A percentile compares a stretch with the other conserved stretches of the same genome.
These are phyloP conservation scores for Chrysopilus asiliformis DNA, from an alignment of 2,888 invertebrate genomes.

Conservation along the genomic window DNA sequence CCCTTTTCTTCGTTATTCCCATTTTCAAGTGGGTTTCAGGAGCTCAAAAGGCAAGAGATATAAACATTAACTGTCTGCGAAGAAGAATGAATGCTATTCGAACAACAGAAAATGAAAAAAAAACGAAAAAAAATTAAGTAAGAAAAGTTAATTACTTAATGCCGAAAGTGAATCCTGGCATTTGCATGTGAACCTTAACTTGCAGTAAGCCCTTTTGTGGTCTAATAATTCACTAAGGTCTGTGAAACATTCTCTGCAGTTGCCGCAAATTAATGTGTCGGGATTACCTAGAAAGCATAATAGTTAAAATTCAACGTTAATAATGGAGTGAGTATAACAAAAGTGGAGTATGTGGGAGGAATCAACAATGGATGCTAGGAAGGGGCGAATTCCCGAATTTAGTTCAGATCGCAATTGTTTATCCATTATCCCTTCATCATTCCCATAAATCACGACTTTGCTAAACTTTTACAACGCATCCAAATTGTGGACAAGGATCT, in stretches of 20 bases:
- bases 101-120: constrained; percentile 3
- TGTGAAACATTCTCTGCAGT: constrained; percentile 60
- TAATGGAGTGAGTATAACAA: not conserved
- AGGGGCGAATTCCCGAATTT: constrained; percentile 8
- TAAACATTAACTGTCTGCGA: not conserved
- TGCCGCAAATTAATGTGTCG: constrained; percentile 66
- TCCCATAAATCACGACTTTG: constrained; percentile 12
- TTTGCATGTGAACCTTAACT: constrained; percentile 57
- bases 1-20: too few relatives aligned
- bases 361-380: not conserved
- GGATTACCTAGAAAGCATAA: constrained; percentile 44
- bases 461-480: constrained; percentile 7
- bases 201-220: constrained; percentile 61
- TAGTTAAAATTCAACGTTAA: not conserved
- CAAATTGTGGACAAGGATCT: too few relatives aligned
- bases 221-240: constrained; percentile 58
- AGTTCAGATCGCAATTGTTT: constrained; percentile 17
- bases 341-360: too few relatives aligned
- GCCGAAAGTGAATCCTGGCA: constrained; percentile 42
- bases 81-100: not conserved
- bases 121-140: constrained; percentile 10
- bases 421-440: constrained; percentile 18
- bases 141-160: constrained; percentile 31
- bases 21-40: too few relatives aligned
- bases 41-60: not conserved